Evolutionary conservation across 2,113 vertebrate species (phyloP), one percentile per base, ranked within the genome.

Genomic region (Syngnathoides biaculeatus): DNA sequence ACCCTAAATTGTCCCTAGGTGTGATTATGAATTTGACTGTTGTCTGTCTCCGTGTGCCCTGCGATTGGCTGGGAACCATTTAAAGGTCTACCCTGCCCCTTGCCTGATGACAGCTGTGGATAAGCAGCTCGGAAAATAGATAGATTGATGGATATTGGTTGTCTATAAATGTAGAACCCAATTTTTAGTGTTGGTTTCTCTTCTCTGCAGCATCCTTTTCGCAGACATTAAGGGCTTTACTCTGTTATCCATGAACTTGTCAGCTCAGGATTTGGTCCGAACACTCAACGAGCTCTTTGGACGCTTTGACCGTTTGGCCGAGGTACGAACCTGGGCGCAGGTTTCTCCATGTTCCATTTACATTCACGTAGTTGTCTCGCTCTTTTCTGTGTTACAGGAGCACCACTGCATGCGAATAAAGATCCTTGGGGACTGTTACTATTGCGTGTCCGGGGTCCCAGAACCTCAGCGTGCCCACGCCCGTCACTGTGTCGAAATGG

Each of bases 171-270:
- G 12, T 27, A 3, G 64, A 60, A 61, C 38, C 20, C 4, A 19
- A 42, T 53, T 53, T 8, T n/a, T 52, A n/a, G 9, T 8, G 52
- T 15, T 55, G 22, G 1, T 78, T 27, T 48, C 38, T 80, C 45
- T 6, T 71, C 35, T 68, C 68, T 55, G 12, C 76, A 98, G 96
- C 87, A 98, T 98, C 85, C 95, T 99, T 84, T 98, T 98, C 88
- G 96, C 96, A 88, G 96, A 98, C 83, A 95, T 99, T 66, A 98
- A 98, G 88, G 95, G 96, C 71, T 99, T 99, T 79, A 98, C 96
- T 70, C 93, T 95, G 82, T 89, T 97, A 73, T 98, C 96, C 60
- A 96, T 97, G 77, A 99, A 93, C 68, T 86, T 98, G 73, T 97
- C 94, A 0, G 95, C 97, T 42, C 95, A 98, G 86, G 96, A 97